Evolutionary conservation across 2,797 vertebrate species (phyloP), one percentile per base, ranked within the genome.

Genomic region (Enteromius radiatus): DNA sequence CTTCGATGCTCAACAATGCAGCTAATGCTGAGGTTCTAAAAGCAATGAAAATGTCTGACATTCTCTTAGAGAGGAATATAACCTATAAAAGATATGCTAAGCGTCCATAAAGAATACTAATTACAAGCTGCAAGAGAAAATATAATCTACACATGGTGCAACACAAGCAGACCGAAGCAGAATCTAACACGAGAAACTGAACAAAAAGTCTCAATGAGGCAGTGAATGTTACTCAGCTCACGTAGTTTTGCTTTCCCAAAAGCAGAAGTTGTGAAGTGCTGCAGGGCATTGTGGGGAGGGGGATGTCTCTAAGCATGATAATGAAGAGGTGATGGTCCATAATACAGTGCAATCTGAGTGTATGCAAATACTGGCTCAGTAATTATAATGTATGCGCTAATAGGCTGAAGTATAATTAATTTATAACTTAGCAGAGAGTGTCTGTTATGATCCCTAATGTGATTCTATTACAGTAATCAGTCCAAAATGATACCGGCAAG

Each of bases 321-420:
- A 92, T 92, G 89, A 89, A 84, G 86, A 90, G 91, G 87, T 84
- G 87, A 84, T 88, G 76, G 85, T 79, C 76, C 88, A 89, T 92
- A 91, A 93, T 92, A 88, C 84, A 88, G 89, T 83, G 80, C 84
- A 91, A 92, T 92, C 89, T 88, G 87, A 91, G 91, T 92, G 92
- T 93, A 95, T 95, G 94, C 93, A 95, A 94, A 95, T 95, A 92
- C 89, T 88, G 89, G 90, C 90, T 89, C 90, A 91, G 91, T 95
- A 95, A 95, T 95, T 94, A 95, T 95, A 95, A 95, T 95, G 92
- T 92, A 95, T 94, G 94, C 94, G 92, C 93, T 95, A 94, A 95
- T 94, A 94, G 92, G 87, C 86, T 90, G 89, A 88, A 90, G 85
- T 90, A 91, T 95, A 95, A 95, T 95, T 95, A 95, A 95, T 95